Conservation (phyloP, 53 echinoderm and acorn worm genomes). For the Echinometra lucunter region DNA sequence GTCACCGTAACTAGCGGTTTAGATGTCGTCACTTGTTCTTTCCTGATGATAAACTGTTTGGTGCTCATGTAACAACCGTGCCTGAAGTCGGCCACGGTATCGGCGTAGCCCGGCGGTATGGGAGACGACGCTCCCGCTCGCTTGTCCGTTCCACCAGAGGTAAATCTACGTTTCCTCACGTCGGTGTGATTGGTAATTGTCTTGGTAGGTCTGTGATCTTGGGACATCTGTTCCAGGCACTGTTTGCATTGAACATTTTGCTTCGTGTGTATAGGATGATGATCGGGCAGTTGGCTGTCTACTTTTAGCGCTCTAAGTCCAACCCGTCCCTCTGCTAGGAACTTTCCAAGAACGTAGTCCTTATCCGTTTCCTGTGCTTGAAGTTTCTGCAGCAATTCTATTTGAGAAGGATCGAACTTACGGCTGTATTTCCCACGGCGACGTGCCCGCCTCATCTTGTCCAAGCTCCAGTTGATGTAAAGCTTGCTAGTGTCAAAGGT, state of each 20-base stretch:
- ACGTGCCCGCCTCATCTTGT: constrained; percentile 75
- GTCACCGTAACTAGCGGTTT: constrained; percentile 73
- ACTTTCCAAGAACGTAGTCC: constrained; percentile 71
- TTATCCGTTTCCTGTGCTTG: constrained; percentile 62
- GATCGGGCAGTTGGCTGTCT: background rate
- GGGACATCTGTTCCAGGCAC: background rate
- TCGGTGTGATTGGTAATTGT: constrained; percentile 54
- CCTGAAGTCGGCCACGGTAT: constrained; percentile 61
- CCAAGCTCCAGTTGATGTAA: constrained; percentile 79
- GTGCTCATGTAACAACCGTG: constrained; percentile 70
- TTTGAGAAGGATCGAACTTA: background rate
- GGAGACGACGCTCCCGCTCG: background rate
- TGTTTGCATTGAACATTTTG: background rate
- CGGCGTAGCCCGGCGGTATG: constrained; percentile 38
- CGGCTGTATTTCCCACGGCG: constrained; percentile 11
- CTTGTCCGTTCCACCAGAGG: background rate
- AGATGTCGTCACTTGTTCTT: constrained; percentile 84
- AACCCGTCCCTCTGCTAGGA: constrained; percentile 21
- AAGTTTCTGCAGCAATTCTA: constrained; percentile 34
- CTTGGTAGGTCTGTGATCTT: background rate
- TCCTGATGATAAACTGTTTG: constrained; percentile 78
- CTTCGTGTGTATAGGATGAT: background rate
- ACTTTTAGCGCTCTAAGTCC: background rate
- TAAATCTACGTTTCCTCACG: background rate
- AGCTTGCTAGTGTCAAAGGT: constrained; percentile 78